Conservation (phyloP, 2,113 vertebrate species). For the Agapornis roseicollis region DNA sequence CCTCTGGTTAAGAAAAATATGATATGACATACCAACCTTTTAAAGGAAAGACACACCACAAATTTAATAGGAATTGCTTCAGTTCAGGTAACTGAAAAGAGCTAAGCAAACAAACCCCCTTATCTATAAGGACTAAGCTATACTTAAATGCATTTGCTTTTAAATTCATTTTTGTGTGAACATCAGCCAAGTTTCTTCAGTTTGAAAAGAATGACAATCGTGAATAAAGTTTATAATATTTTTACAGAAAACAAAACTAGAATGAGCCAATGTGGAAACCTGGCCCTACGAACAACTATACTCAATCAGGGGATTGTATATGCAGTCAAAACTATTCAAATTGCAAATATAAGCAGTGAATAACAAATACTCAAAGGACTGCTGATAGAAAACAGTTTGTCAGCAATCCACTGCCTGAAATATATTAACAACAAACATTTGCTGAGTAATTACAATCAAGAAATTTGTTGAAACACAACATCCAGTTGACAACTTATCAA, state of each 20-base stretch:
- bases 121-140: neutral
- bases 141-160: neutral
- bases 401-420: neutral
- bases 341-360: neutral
- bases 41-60: neutral
- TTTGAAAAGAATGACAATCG: neutral
- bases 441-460: constrained; percentile 20
- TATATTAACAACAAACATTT: neutral
- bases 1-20: neutral
- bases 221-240: neutral
- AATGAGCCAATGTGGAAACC: neutral
- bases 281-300: neutral
- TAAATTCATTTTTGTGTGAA: neutral
- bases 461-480: neutral
- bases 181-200: neutral
- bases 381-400: neutral
- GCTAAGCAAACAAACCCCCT: neutral
- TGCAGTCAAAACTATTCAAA: neutral
- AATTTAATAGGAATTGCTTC: neutral
- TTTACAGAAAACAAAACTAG: neutral
- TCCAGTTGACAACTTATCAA: neutral
- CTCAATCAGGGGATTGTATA: neutral
- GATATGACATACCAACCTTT: neutral
- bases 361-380: neutral
- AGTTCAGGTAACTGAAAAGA: neutral